Base-by-base conservation (phyloP, 2,888 invertebrate genomes). In the Drosophila aldrichi region DNA sequence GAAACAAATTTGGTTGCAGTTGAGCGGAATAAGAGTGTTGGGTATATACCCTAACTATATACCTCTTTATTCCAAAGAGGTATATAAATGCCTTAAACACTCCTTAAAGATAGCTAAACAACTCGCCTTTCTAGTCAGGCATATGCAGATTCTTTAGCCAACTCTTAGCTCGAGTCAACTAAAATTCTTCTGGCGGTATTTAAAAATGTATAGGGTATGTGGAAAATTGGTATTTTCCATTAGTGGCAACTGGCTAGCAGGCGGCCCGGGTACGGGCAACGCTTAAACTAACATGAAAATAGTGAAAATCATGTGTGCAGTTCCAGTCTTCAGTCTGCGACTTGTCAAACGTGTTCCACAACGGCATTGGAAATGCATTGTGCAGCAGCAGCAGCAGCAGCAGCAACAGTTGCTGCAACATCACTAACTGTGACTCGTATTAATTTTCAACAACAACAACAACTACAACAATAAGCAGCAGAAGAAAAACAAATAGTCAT, bases 281-380 rank as follows among this genome's bases (percentile, higher is more conserved):
- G 59, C 81, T 76, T 82, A 79, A 79, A 64, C 82, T 73, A 84
- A 82, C 88, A 81, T 87, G 76, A 85, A 86, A 89, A 86, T 89
- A 86, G 86, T 89, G 86, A 86, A 86, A 89, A 89, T 89, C 86
- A 86, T 86, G 89, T 84, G 86, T 48, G 56, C 34, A 55, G 49
- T 79, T 67, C 54, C 54, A 38, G 54, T 40, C 40, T 77, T 70
- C 73, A 70, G 69, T 73, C 68, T 71, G 74, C 70, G 84, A 87
- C 85, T 89, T 87, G 87, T 89, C 87, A 87, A 87, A 87, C 87
- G 88, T 89, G 87, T 87, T 87, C 88, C 79, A 70, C 72, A 71
- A 59, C 87, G 80, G 82, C 81, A 83, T 83, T 88, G 83, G 82
- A 86, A 82, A 79, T 73, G 86, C 85, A 79, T 74, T 81, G 80